A percentile compares a stretch with the other conserved stretches of the same genome.
phyloP scores from a whole-genome alignment of 2,888 invertebrate genomes.

The Pammene aurita region DNA sequence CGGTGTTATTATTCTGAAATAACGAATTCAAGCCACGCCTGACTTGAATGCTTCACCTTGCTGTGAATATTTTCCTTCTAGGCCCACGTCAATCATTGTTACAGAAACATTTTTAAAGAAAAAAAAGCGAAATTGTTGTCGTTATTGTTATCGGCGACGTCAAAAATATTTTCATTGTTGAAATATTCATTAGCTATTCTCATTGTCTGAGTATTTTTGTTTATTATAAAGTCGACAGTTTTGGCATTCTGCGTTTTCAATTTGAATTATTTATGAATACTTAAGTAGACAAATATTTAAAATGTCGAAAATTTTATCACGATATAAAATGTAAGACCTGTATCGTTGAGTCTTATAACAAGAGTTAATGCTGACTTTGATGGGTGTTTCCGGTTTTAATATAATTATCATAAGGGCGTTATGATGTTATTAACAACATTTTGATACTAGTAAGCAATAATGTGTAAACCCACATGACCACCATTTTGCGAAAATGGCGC shows the following conservation, averaged over 20 bases:
- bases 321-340: no score
- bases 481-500: no score
- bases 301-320: no score
- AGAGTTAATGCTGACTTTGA: no score
- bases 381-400: no score
- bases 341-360: no score
- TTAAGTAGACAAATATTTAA: background rate
- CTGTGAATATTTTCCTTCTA: conserved; percentile 4
- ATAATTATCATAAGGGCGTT: no score
- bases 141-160: conserved; percentile 2
- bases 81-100: conserved; percentile 31
- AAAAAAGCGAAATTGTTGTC: conserved; percentile 2
- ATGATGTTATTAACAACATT: no score
- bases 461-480: no score
- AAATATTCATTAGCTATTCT: conserved; percentile 14
- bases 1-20: background rate
- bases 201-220: background rate
- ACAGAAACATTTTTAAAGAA: background rate
- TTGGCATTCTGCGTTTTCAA: background rate
- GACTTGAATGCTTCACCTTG: conserved; percentile 25
- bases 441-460: no score
- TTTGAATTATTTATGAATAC: background rate
- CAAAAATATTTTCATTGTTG: conserved; percentile 18
- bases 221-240: background rate
- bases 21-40: conserved; percentile 16